phyloP scores from a whole-genome alignment of 2,888 invertebrate genomes.

The Pyrochroa serraticornis region DNA sequence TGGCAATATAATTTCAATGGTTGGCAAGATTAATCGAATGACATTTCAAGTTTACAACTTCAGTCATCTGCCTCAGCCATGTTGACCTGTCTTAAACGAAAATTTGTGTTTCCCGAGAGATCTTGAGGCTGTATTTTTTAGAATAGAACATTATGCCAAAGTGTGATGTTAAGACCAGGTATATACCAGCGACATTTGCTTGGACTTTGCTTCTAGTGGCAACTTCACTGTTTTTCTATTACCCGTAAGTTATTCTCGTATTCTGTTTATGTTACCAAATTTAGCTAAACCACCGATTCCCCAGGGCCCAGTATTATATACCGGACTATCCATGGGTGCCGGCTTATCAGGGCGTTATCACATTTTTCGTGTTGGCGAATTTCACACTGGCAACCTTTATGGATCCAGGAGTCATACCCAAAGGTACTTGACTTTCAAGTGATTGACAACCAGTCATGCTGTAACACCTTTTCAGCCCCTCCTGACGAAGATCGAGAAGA shows the following conservation, averaged over 20 bases:
- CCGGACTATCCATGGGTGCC: conserved; percentile 87
- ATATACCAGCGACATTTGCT: conserved; percentile 97
- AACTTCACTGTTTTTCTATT: conserved; percentile 94
- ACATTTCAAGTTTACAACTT: neutral
- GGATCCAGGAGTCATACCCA: conserved; percentile 98
- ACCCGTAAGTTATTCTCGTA: conserved; percentile 82
- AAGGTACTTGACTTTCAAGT: conserved; percentile 68
- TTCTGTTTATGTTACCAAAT: conserved; percentile 43
- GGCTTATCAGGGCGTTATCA: conserved; percentile 91
- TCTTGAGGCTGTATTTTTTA: conserved; percentile 47
- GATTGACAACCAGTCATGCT: neutral
- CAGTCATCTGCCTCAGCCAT: conserved; percentile 53
- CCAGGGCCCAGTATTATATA: conserved; percentile 87
- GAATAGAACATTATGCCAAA: conserved; percentile 78
- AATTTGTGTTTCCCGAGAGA: conserved; percentile 47
- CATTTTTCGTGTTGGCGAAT: conserved; percentile 97
- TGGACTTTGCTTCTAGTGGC: conserved; percentile 95
- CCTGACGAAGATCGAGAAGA: conserved; percentile 97
- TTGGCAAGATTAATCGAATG: neutral
- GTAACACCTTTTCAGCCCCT: conserved; percentile 68
- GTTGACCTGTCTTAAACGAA: conserved; percentile 54
- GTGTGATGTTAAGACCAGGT: conserved; percentile 96
- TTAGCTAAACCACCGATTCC: conserved; percentile 46
- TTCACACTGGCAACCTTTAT: conserved; percentile 98
- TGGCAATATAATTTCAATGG: neutral